Evolutionary conservation across 2,113 vertebrate species (phyloP).

Genomic region (Rhodinocichla rosea): DNA sequence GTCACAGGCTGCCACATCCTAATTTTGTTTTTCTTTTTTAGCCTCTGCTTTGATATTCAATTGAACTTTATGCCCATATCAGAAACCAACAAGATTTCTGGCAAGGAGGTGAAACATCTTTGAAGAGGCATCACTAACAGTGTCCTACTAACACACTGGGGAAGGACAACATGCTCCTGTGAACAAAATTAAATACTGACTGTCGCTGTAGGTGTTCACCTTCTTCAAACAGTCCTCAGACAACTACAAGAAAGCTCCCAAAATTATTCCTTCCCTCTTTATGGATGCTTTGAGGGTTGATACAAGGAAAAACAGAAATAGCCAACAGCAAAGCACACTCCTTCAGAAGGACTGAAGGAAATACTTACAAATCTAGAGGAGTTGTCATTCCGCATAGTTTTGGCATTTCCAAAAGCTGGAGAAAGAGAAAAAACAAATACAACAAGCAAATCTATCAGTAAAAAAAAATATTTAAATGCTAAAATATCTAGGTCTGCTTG

Average conservation of each 20-base stretch:
- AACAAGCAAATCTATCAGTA: not conserved
- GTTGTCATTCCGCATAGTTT: conserved; percentile 97
- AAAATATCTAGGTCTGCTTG: not conserved
- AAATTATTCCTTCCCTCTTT: not conserved
- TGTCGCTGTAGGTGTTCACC: not conserved
- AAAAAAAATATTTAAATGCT: not conserved
- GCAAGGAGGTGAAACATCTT: not conserved
- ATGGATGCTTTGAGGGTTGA: not conserved
- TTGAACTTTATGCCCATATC: not conserved
- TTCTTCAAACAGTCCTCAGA: not conserved
- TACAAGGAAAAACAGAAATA: not conserved
- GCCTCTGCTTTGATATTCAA: not conserved
- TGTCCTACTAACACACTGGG: not conserved
- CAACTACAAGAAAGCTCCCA: not conserved
- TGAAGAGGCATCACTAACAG: accelerated
- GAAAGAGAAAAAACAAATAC: conserved; percentile 46
- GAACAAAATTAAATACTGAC: not conserved
- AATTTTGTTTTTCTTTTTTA: not conserved
- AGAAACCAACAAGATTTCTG: not conserved
- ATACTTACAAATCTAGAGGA: conserved; percentile 99
- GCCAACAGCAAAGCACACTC: accelerated
- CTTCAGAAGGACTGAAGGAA: not conserved
- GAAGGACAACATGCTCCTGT: not conserved
- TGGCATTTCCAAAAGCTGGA: conserved; percentile 97
- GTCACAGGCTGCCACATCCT: not conserved